Base-by-base conservation (phyloP, 35 echinoderm and acorn worm species). In the Amphiura filiformis region DNA sequence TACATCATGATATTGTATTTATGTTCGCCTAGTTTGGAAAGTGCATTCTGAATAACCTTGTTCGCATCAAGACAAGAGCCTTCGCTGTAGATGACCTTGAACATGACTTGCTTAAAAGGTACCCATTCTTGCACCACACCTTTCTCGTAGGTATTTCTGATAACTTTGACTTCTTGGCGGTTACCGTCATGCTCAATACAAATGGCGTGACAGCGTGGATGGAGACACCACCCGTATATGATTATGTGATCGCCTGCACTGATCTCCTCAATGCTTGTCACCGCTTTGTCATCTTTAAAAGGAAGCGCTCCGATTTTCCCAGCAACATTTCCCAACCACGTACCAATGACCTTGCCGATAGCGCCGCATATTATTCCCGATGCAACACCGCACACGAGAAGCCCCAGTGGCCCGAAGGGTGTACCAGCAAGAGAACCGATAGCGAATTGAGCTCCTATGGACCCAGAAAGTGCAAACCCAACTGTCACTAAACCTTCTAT, bases 191-290 rank as follows among this genome's bases (percentile, higher is more conserved):
- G n/a, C 4, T 75, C 38, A 11, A 91, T 41, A 33, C 85, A 23
- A 37, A 91, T 91, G 37, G 81, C 89, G 78, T 91, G 89, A 37
- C 82, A 84, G 36, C 89, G 77, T n/a, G 89, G 89, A 64, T 91
- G 89, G 1, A 85, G 31, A 4, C 34, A 13, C 7, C 75, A 52
- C 15, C 82, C 76, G 36, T 36, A 80, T 3, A 91, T 34, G 14
- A 91, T 76, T 15, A 91, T 52, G 22, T 91, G 89, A 38, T 91
- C 89, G 65, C 82, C 89, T 0, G 34, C 39, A 9, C 56, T 22
- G 28, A 91, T 40, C 28, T 91, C 82, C n/a, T 57, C 36, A 23
- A 89, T 65, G 7, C 36, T 34, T 26, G 36, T 78, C 14, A 36
- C 57, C 22, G 44, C 32, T 12, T 34, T 34, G 83, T 85, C 83